Evolutionary conservation across 2,797 vertebrate genomes (phyloP).

Genomic region (Acanthurus leucopareius): DNA sequence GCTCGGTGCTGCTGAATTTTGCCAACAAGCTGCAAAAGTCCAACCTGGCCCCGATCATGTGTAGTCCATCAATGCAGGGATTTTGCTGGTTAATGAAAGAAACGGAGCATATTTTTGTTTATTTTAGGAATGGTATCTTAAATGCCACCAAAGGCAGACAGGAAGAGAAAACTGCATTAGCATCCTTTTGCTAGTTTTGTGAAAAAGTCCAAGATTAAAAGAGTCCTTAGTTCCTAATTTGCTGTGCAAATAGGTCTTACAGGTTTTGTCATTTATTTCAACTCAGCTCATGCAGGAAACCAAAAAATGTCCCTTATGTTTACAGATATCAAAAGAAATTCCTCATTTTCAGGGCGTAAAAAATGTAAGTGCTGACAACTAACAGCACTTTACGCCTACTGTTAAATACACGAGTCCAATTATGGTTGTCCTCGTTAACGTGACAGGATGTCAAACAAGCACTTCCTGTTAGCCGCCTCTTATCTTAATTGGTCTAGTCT

Average conservation of each 20-base stretch:
- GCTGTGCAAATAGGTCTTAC: constrained; percentile 21
- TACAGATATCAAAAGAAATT: constrained; percentile 34
- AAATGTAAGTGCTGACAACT: constrained; percentile 54
- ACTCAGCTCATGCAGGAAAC: constrained; percentile 1
- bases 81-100: constrained; percentile 12
- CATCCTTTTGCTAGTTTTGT: background rate
- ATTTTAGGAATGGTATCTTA: constrained; percentile 1
- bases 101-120: background rate
- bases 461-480: constrained; percentile 88
- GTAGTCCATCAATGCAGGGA: background rate
- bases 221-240: constrained; percentile 38
- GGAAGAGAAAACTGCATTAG: background rate
- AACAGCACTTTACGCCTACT: constrained; percentile 75
- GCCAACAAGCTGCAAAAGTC: constrained; percentile 20
- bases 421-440: constrained; percentile 82
- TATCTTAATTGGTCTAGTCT: constrained; percentile 87
- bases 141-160: background rate
- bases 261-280: constrained; percentile 39
- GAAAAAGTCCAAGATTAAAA: constrained; percentile 5
- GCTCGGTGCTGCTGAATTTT: constrained; percentile 19
- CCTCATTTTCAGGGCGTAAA: constrained; percentile 16
- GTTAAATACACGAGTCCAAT: constrained; percentile 78
- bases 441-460: constrained; percentile 88
- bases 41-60: constrained; percentile 1
- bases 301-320: constrained; percentile 35